Conservation (phyloP, 1,140 invertebrate genomes). For the Rhyzopertha dominica region DNA sequence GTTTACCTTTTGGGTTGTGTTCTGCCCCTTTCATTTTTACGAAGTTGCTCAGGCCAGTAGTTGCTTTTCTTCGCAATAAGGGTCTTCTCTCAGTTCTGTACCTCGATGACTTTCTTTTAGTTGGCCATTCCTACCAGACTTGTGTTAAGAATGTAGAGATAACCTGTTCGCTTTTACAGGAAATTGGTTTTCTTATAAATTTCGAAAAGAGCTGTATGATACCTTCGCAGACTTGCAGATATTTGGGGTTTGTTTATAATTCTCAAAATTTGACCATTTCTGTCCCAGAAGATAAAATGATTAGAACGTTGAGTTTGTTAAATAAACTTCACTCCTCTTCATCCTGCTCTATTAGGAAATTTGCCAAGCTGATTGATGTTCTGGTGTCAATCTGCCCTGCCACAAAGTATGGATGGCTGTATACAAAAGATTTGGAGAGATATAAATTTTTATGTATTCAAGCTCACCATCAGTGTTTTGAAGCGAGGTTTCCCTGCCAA, state of each 20-base stretch:
- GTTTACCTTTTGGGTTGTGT: conserved; percentile 23
- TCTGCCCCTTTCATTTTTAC: conserved; percentile 26
- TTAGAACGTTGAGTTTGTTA: conserved; percentile 10
- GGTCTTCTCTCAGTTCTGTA: conserved; percentile 28
- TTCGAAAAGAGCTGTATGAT: conserved; percentile 21
- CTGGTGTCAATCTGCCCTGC: conserved; percentile 26
- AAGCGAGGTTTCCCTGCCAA: not conserved
- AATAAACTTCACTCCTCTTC: conserved; percentile 8
- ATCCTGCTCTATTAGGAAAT: conserved; percentile 25
- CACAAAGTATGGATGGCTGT: conserved; percentile 25
- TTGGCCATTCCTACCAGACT: conserved; percentile 16
- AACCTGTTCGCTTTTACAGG: conserved; percentile 2
- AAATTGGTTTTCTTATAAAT: conserved; percentile 25
- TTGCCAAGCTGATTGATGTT: conserved; percentile 24
- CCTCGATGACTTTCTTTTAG: conserved; percentile 33
- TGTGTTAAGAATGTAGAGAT: conserved; percentile 10
- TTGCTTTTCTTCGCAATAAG: conserved; percentile 13
- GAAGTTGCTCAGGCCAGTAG: conserved; percentile 26
- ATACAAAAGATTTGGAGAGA: conserved; percentile 28
- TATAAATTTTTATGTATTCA: conserved; percentile 17
- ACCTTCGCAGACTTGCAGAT: conserved; percentile 21
- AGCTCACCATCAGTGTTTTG: conserved; percentile 7
- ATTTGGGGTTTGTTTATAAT: conserved; percentile 27
- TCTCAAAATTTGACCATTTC: conserved; percentile 20
- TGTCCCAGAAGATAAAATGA: conserved; percentile 18